Evolutionary conservation across 2,888 invertebrate species (phyloP).

Genomic region (Epirrhoe tristata): DNA sequence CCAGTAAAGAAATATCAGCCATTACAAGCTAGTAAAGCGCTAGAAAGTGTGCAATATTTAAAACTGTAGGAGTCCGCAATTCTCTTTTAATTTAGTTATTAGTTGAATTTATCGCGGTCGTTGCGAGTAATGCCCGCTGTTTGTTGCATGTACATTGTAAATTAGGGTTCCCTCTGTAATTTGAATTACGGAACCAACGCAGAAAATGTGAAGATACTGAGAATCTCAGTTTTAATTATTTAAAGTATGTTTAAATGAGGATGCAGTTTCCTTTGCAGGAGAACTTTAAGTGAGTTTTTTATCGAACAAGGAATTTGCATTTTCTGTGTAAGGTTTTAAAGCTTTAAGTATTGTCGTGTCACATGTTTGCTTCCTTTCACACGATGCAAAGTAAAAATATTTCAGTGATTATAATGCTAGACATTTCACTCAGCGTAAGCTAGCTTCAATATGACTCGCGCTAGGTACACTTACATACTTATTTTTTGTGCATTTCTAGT

Average conservation of each 20-base stretch:
- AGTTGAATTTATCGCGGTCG: constrained; percentile 39
- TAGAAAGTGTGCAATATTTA: constrained; percentile 7
- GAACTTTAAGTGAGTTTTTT: not conserved
- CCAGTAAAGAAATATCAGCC: not conserved
- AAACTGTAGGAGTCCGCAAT: constrained; percentile 25
- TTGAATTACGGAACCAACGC: constrained; percentile 40
- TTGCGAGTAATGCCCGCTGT: constrained; percentile 39
- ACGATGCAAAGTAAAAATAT: no score
- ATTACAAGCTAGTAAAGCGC: constrained; percentile 1
- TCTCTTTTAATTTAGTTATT: constrained; percentile 45
- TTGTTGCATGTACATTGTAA: constrained; percentile 45
- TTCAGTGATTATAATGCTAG: no score
- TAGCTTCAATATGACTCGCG: no score
- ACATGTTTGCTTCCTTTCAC: no score
- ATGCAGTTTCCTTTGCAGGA: constrained; percentile 11
- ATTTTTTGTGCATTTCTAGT: no score
- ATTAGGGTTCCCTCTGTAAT: constrained; percentile 42
- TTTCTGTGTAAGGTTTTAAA: not conserved
- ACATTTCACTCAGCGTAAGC: no score
- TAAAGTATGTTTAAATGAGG: constrained; percentile 28
- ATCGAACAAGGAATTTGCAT: not conserved
- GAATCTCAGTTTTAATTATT: constrained; percentile 36
- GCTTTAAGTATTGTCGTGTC: not conserved
- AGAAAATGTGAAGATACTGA: constrained; percentile 34
- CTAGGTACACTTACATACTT: no score